These are phyloP conservation scores for Theropithecus gelada DNA, from an alignment of 2,113 vertebrate genomes.

Conservation along the genomic window DNA sequence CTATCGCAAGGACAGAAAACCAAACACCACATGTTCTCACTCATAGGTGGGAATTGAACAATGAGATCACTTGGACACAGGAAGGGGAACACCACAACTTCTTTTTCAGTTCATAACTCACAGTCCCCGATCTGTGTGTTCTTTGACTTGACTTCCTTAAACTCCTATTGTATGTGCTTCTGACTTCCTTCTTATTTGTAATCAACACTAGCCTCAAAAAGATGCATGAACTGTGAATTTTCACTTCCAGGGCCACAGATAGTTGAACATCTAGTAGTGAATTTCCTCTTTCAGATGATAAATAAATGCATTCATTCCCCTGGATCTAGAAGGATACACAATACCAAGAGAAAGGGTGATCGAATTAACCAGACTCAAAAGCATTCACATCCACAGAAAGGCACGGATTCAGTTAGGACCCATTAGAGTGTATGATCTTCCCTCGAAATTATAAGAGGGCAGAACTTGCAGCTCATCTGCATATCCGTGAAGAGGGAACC, in stretches of 20 bases:
- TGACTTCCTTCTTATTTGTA: not conserved
- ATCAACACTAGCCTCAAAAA: not conserved
- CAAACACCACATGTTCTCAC: too few relatives aligned
- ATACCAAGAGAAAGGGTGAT: not conserved
- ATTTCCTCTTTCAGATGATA: not conserved
- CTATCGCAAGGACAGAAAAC: too few relatives aligned
- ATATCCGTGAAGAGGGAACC: not conserved
- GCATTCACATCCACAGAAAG: not conserved
- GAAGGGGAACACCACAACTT: too few relatives aligned
- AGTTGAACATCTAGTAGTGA: not conserved
- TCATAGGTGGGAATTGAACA: too few relatives aligned
- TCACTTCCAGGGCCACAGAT: not conserved
- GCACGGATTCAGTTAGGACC: not conserved
- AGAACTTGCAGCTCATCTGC: not conserved
- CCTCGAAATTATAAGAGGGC: not conserved
- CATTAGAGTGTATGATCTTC: not conserved
- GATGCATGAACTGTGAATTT: not conserved
- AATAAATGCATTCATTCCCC: not conserved
- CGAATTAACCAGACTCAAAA: not conserved
- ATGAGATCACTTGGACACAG: too few relatives aligned
- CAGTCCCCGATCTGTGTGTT: rapidly evolving
- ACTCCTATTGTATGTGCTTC: too few relatives aligned
- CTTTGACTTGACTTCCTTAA: not conserved
- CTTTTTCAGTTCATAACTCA: not conserved
- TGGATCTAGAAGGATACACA: not conserved